Percentiles rank a stretch among this genome's conserved stretches.
Evolutionary conservation across 1,140 invertebrate species (phyloP).

Genomic region (Pararge aegeria): DNA sequence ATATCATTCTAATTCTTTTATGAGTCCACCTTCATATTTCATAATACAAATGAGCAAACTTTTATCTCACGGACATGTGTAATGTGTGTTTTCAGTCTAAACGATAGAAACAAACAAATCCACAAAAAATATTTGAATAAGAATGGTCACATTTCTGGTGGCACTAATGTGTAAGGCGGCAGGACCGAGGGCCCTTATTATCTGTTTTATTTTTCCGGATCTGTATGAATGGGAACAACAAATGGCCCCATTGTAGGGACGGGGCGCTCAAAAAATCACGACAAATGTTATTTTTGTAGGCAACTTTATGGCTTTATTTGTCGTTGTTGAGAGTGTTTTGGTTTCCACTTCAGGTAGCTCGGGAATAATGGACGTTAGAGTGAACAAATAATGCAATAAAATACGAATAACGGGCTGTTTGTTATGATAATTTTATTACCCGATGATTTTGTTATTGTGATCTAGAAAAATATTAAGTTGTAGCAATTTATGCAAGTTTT

Average conservation of each 20-base stretch:
- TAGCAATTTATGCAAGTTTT: too few relatives aligned
- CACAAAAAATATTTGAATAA: constrained; percentile 74
- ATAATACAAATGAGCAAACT: too few relatives aligned
- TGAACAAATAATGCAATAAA: constrained; percentile 21
- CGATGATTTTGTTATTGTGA: not conserved
- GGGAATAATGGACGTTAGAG: constrained; percentile 17
- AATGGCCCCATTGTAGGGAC: constrained; percentile 58
- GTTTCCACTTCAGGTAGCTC: constrained; percentile 28
- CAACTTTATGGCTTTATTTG: constrained; percentile 70
- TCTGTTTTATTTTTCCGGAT: constrained; percentile 76
- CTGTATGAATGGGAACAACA: constrained; percentile 65
- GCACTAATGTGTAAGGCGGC: constrained; percentile 70
- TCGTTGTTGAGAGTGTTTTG: constrained; percentile 22
- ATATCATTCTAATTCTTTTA: too few relatives aligned
- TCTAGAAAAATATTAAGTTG: not conserved
- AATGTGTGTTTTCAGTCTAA: constrained; percentile 27
- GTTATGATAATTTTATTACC: constrained; percentile 15
- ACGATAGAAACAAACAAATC: constrained; percentile 61
- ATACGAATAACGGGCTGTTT: constrained; percentile 3
- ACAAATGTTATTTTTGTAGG: constrained; percentile 62
- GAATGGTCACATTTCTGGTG: constrained; percentile 61
- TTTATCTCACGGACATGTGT: too few relatives aligned
- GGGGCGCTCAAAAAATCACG: constrained; percentile 39
- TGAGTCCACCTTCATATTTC: too few relatives aligned
- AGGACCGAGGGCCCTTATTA: constrained; percentile 58